Conservation (phyloP, 2,797 vertebrate genomes). For the Pangasius djambal region DNA sequence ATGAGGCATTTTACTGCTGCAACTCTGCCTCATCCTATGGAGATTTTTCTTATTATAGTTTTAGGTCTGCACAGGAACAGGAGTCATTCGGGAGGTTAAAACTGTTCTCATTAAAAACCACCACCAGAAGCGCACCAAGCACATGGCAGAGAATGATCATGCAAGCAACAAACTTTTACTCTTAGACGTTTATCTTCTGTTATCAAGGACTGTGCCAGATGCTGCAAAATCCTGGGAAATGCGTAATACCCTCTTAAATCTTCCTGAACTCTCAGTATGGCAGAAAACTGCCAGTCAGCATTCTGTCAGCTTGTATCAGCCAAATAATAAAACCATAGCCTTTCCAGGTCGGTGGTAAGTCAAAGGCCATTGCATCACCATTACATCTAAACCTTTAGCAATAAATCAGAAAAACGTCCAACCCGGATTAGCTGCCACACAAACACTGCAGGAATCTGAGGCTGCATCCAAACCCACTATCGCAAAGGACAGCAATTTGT, state of each 20-base stretch:
- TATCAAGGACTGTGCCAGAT: constrained; percentile 37
- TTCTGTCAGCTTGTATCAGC: constrained; percentile 42
- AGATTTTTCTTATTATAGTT: not conserved
- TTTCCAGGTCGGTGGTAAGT: constrained; percentile 36
- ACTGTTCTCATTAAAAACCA: constrained; percentile 1
- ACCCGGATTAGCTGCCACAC: constrained; percentile 7
- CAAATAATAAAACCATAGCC: constrained; percentile 42
- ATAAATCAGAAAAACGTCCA: constrained; percentile 36
- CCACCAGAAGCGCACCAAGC: not conserved
- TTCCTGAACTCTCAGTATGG: constrained; percentile 33
- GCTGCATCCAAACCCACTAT: constrained; percentile 18
- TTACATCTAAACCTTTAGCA: constrained; percentile 37
- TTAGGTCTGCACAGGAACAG: not conserved
- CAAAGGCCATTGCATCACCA: constrained; percentile 38
- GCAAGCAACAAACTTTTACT: constrained; percentile 21
- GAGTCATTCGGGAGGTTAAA: not conserved
- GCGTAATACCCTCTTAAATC: constrained; percentile 39
- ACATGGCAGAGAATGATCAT: constrained; percentile 10
- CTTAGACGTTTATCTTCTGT: constrained; percentile 19
- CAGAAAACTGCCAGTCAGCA: constrained; percentile 36
- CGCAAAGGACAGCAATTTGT: constrained; percentile 24
- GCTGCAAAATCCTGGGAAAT: constrained; percentile 19
- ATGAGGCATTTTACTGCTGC: not conserved
- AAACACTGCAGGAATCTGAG: constrained; percentile 17
- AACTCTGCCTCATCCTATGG: constrained; percentile 7